A percentile compares a stretch with the other conserved stretches of the same genome.
Conservation (phyloP, 2,888 invertebrate genomes). For the Lithophane leautieri region DNA sequence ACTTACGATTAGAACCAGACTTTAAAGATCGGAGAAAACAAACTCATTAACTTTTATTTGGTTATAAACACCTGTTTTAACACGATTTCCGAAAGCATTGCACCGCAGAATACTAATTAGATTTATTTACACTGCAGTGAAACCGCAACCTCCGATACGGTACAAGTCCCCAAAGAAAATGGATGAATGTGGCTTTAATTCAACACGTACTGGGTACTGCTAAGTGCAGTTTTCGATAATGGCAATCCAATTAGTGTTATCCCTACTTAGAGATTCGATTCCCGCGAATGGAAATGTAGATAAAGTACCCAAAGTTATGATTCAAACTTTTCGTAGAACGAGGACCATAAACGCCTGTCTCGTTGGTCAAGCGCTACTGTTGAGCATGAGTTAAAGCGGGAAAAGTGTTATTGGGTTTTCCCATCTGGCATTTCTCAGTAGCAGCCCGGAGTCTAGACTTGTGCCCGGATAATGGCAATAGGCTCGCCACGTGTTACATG, state of each 20-base stretch:
- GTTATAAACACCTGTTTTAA: constrained; percentile 38
- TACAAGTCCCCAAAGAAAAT: constrained; percentile 41
- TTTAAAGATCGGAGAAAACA: constrained; percentile 13
- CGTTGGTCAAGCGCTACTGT: too few species aligned
- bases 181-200: constrained; percentile 21
- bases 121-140: constrained; percentile 31
- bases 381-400: too few species aligned
- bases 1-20: too few species aligned
- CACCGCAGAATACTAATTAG: constrained; percentile 36
- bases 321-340: background rate
- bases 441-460: background rate
- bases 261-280: constrained; percentile 19
- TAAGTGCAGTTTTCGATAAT: constrained; percentile 48
- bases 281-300: constrained; percentile 14
- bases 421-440: background rate
- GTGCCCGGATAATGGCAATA: too few species aligned
- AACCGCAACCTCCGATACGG: background rate
- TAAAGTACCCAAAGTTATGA: background rate
- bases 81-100: constrained; percentile 22
- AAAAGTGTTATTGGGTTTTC: too few species aligned
- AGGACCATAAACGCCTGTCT: background rate
- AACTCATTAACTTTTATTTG: constrained; percentile 25
- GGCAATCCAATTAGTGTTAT: constrained; percentile 42
- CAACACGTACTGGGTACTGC: constrained; percentile 12
- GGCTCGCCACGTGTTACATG: background rate